A percentile compares a stretch with the other conserved stretches of the same genome.
Evolutionary conservation across 1,140 invertebrate species (phyloP).

Genomic region (Oreohelix idahoensis): DNA sequence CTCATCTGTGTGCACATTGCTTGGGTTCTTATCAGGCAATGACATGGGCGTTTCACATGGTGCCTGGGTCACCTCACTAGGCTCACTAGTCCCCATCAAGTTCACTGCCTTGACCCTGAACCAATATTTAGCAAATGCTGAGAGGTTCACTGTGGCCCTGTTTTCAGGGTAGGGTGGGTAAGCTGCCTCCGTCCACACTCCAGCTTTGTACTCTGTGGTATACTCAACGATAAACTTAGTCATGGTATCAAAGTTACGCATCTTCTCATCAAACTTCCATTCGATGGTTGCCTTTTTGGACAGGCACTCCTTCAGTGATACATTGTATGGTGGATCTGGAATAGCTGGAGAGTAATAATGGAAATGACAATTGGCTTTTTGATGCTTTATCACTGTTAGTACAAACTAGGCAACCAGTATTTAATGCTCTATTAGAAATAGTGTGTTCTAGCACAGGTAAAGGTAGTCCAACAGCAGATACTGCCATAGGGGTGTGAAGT

Average conservation of each 20-base stretch:
- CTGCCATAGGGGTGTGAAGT: no score
- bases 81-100: conserved; percentile 47
- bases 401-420: no score
- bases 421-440: no score
- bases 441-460: no score
- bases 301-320: conserved; percentile 72
- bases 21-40: conserved; percentile 45
- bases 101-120: conserved; percentile 59
- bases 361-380: background rate
- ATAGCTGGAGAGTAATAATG: conserved; percentile 78
- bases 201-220: conserved; percentile 93
- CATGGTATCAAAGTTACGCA: conserved; percentile 92
- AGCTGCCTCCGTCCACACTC: conserved; percentile 80
- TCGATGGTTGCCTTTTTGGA: conserved; percentile 77
- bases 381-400: no score
- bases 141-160: conserved; percentile 37
- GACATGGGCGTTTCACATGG: conserved; percentile 41
- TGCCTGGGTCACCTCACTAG: conserved; percentile 40
- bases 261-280: conserved; percentile 85
- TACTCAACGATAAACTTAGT: conserved; percentile 91
- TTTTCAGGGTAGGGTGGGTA: conserved; percentile 8
- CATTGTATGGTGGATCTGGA: conserved; percentile 88
- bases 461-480: no score
- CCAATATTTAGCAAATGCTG: conserved; percentile 47
- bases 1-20: conserved; percentile 48